Base-by-base conservation (phyloP, 2,113 vertebrate genomes). In the Tragulus kanchil region DNA sequence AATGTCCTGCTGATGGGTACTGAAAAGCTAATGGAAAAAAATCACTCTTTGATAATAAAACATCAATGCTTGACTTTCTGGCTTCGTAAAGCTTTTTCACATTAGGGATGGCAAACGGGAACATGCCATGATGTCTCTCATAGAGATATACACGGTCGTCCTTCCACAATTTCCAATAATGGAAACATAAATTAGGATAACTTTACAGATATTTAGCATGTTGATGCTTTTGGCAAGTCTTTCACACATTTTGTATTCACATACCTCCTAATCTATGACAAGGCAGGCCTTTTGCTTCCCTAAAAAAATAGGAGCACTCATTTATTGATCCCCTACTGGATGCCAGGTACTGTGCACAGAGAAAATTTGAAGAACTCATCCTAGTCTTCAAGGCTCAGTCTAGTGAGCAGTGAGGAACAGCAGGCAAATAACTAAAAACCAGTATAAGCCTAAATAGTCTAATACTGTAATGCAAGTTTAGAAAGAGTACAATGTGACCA, bases 21-120 rank as follows among this genome's bases (percentile, higher is more conserved):
- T 67, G 75, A 89, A 95, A 92, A 94, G 77, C 77, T 93, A 97
- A 97, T 88, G 89, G 91, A 21, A 89, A 96, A 88, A 96, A 90
- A 94, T 69, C 89, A 94, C 16, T 96, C 86, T 86, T 91, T 65
- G 84, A 94, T 85, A 79, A 94, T 87, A 91, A 93, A 96, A 79
- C 73, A 93, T 84, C 97, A 56, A 17, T 89, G 69, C 4, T 78
- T 92, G 86, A 92, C 42, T 96, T 95, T 95, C 89, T 95, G 90
- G 45, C 61, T 95, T 92, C 5, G 36, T 26, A 58, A 84, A 42
- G 19, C 16, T 93, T 59, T 86, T 81, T 84, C 36, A 45, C 61
- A 73, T 87, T 75, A 91, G 52, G 15, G 28, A 75, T 58, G 83
- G 86, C 89, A 94, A 92, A 65, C n/a, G 28, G 45, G 15, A 64